These are phyloP conservation scores for Melanostoma mellinum DNA, from an alignment of 2,888 invertebrate species.

Conservation along the genomic window DNA sequence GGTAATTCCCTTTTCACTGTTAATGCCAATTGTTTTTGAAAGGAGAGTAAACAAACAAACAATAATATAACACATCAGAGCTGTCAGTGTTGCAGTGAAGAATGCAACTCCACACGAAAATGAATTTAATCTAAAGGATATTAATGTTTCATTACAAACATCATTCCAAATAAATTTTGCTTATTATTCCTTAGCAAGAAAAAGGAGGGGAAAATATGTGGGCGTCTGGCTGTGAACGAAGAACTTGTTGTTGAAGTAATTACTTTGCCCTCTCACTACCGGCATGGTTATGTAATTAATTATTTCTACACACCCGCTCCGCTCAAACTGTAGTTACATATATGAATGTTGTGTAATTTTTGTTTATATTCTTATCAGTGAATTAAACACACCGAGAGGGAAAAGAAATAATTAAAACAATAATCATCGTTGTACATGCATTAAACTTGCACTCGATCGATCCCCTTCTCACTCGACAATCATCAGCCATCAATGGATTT, in stretches of 20 bases:
- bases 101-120: slow-evolving; percentile 5
- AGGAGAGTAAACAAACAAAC: slow-evolving; percentile 3
- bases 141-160: slow-evolving; percentile 23
- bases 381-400: slow-evolving; percentile 52
- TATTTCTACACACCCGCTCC: slow-evolving; percentile 56
- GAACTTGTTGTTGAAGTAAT: slow-evolving; percentile 42
- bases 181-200: no score
- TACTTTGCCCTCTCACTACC: slow-evolving; percentile 48
- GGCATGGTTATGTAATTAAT: slow-evolving; percentile 64
- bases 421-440: slow-evolving; percentile 33
- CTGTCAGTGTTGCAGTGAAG: not conserved
- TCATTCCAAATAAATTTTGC: slow-evolving; percentile 8
- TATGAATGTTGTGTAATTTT: slow-evolving; percentile 54
- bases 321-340: slow-evolving; percentile 56
- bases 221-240: slow-evolving; percentile 6
- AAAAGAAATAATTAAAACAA: slow-evolving; percentile 1
- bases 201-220: slow-evolving; percentile 22
- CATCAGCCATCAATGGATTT: not conserved
- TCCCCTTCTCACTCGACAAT: slow-evolving; percentile 29
- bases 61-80: not conserved
- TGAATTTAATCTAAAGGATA: slow-evolving; percentile 45
- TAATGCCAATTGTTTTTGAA: slow-evolving; percentile 13
- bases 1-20: slow-evolving; percentile 2
- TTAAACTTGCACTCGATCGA: slow-evolving; percentile 58
- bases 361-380: not conserved